Base-by-base conservation (phyloP, 2,888 invertebrate genomes). In the Acleris laterana region DNA sequence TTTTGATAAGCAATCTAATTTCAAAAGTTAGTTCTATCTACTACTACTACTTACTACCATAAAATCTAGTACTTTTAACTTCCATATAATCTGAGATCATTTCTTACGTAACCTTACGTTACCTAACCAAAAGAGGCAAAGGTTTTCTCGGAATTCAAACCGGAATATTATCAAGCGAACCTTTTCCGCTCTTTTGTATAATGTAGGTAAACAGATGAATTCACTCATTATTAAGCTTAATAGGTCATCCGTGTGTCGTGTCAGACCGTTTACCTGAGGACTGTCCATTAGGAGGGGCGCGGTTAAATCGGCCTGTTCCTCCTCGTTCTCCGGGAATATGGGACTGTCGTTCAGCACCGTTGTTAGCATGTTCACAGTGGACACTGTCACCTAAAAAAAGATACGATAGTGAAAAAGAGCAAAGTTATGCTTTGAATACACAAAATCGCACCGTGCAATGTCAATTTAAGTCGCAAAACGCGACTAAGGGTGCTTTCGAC, bases 331-430 rank as follows among this genome's bases (percentile, higher is more conserved):
- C n/a, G 97, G 97, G 79, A 97, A 96, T 68, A 97, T 95, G 48
- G 97, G 97, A 71, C 96, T 96, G 88, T 97, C 97, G 88, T 97
- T 97, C 71, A 97, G 93, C 13, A 97, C 96, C 46, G 96, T 97
- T 50, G 97, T 97, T 72, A 98, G 94, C 95, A 98, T 96, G 87
- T 98, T 98, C 82, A 98, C 97, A 57, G 97, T 97, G 59, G 97
- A 97, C 60, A 97, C 97, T 53, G 98, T 98, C 78, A 98, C 93
- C 93, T 93, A 76, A 55, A 81, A 73, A 20, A 50, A 56, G 16
- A 44, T 1, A 44, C n/a, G 0, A 44, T 44, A 44, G 5, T 32
- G 7, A 28, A 28, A 28, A 9, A 28, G 28, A 7, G 3, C 28
- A 25, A 25, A 25, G 25, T 25, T 7, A 0, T 32, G 32, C 9